A percentile compares a stretch with the other conserved stretches of the same genome.
These are phyloP conservation scores for Poecilus cupreus DNA, from an alignment of 2,888 invertebrate species.

Conservation along the genomic window DNA sequence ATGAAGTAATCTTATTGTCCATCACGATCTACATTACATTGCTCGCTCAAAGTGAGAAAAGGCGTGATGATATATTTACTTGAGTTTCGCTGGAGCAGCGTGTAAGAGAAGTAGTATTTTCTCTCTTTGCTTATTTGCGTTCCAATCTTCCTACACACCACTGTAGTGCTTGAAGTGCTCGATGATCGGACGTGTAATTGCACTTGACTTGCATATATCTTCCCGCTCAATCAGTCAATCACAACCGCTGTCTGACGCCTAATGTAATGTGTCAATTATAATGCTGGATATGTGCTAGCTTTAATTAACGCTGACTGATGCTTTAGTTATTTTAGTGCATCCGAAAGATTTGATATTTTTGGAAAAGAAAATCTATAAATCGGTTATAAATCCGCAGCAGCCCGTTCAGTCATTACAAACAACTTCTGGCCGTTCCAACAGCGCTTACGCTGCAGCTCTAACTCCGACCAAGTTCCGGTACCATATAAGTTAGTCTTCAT, in stretches of 20 bases:
- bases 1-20: not conserved
- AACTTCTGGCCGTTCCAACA: not conserved
- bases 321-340: not conserved
- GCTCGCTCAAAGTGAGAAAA: not conserved
- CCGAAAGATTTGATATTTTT: not conserved
- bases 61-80: constrained; percentile 15
- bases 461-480: constrained; percentile 24
- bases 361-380: constrained; percentile 27
- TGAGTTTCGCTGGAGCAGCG: not conserved
- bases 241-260: constrained; percentile 12
- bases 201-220: constrained; percentile 47
- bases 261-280: constrained; percentile 28
- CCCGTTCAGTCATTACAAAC: constrained; percentile 24
- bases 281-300: constrained; percentile 1
- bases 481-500: constrained; percentile 38
- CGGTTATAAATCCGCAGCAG: not conserved
- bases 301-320: constrained; percentile 24
- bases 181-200: constrained; percentile 46
- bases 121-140: constrained; percentile 23
- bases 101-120: not conserved
- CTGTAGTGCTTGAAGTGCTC: constrained; percentile 14
- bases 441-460: constrained; percentile 4
- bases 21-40: not conserved
- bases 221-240: constrained; percentile 43
- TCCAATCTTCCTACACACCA: not conserved